Percentiles rank a stretch among this genome's conserved stretches.
phyloP scores from a whole-genome alignment of 2,888 invertebrate genomes.

The Papilio gigon region DNA sequence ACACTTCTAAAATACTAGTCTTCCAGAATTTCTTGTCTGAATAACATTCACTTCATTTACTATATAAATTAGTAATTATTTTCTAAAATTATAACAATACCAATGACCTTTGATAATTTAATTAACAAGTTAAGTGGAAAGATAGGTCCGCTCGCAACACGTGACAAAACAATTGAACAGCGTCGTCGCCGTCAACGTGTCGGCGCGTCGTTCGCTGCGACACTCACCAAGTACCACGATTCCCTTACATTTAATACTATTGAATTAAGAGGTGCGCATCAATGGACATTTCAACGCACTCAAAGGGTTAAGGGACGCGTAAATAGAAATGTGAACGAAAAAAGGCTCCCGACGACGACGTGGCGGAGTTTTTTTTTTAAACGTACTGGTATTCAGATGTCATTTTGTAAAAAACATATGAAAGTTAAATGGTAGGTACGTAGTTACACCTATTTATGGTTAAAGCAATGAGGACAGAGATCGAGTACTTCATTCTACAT shows the following conservation, averaged over 20 bases:
- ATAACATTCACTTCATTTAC: no score
- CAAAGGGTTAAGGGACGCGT: constrained; percentile 24
- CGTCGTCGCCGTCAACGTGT: constrained; percentile 1
- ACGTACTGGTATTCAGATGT: constrained; percentile 24
- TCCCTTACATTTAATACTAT: constrained; percentile 32
- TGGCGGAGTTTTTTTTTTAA: constrained; percentile 5
- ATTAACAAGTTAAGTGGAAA: background rate
- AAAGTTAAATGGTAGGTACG: background rate
- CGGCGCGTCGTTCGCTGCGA: background rate
- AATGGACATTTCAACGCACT: constrained; percentile 34
- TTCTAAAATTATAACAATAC: no score
- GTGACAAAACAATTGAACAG: constrained; percentile 28
- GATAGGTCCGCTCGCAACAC: background rate
- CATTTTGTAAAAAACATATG: constrained; percentile 20
- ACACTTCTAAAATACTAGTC: background rate
- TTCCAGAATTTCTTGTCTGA: background rate
- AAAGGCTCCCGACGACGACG: background rate
- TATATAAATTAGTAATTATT: no score
- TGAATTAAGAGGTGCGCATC: constrained; percentile 33
- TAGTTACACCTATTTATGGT: background rate
- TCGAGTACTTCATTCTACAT: background rate
- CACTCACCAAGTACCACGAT: background rate
- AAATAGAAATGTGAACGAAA: constrained; percentile 31
- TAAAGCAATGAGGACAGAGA: constrained; percentile 8
- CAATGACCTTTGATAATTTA: no score